A percentile compares a stretch with the other conserved stretches of the same genome.
These are phyloP conservation scores for Neolamprologus caudopunctatus DNA, from an alignment of 2,113 vertebrate genomes.

Conservation along the genomic window DNA sequence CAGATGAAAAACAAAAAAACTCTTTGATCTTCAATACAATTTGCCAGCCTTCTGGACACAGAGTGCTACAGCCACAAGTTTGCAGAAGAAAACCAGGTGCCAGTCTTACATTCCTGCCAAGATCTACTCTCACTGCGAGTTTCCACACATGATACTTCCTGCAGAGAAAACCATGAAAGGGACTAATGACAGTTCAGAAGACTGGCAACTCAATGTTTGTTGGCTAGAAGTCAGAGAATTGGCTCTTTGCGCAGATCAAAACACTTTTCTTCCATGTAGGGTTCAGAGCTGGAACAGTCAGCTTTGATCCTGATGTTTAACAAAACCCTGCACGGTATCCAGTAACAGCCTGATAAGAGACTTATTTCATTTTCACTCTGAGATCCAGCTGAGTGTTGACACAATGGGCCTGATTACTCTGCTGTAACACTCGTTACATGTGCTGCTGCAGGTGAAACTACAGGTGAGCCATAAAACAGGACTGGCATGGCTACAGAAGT, in stretches of 20 bases:
- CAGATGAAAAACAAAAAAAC: background rate
- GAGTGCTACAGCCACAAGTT: background rate
- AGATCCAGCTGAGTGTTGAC: background rate
- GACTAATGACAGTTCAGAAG: background rate
- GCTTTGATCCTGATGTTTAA: slow-evolving; percentile 1
- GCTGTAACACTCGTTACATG: background rate
- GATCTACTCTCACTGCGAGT: background rate
- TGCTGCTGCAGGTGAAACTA: background rate
- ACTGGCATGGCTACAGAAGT: background rate
- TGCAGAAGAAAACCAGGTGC: background rate
- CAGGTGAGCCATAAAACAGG: background rate
- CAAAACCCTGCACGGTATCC: background rate
- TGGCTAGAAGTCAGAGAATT: background rate
- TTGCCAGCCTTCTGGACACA: background rate
- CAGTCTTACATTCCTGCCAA: background rate
- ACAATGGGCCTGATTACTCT: background rate
- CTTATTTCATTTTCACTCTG: background rate
- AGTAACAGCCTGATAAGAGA: background rate
- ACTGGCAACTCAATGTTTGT: background rate
- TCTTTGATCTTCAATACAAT: background rate
- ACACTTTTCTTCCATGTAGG: background rate
- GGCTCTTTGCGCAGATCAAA: background rate
- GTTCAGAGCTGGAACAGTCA: background rate
- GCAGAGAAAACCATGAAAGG: slow-evolving; percentile 3
- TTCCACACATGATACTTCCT: background rate